A percentile compares a stretch with the other conserved stretches of the same genome.
These are phyloP conservation scores for Taxidea taxus DNA, from an alignment of 2,113 vertebrate species.

Conservation along the genomic window DNA sequence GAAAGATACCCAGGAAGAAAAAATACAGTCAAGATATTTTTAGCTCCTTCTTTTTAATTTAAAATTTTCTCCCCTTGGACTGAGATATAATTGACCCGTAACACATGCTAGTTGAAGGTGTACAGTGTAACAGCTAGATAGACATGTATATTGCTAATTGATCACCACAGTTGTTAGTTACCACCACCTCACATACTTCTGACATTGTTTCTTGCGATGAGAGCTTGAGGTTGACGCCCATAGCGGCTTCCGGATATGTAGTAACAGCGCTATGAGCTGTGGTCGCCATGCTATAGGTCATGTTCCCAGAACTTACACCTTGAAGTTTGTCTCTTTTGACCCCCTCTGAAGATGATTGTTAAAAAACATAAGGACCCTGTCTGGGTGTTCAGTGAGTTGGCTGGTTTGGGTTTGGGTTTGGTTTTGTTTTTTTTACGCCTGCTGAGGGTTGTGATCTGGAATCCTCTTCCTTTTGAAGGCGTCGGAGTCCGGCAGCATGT, in stretches of 20 bases:
- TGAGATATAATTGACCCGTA: neutral
- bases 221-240: neutral
- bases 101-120: neutral
- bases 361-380: neutral
- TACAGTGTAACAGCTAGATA: neutral
- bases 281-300: accelerated
- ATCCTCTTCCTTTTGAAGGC: neutral
- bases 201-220: neutral
- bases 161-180: neutral
- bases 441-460: neutral
- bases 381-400: neutral
- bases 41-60: neutral
- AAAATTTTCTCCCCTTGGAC: neutral
- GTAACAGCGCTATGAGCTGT: accelerated
- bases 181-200: neutral
- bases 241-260: neutral
- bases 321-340: neutral
- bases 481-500: accelerated
- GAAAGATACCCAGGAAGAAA: neutral
- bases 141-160: neutral
- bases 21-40: neutral
- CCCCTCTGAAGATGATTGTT: neutral
- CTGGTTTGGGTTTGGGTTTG: neutral
- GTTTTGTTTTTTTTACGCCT: neutral
- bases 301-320: neutral